Conservation (phyloP, 2,888 invertebrate species). For the Octonoba sinensis region DNA sequence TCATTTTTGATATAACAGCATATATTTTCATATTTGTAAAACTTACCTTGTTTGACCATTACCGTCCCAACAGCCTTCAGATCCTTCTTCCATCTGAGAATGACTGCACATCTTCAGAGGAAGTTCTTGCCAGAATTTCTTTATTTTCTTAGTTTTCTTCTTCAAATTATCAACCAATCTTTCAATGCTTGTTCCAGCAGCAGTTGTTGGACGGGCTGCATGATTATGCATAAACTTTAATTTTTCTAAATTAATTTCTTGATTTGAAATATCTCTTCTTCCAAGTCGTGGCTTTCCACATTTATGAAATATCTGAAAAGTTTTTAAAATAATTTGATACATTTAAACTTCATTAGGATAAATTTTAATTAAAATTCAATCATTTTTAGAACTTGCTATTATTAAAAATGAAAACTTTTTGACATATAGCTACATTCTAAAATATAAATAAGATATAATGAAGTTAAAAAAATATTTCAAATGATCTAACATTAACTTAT, state of each 20-base stretch:
- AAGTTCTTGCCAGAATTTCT: slow-evolving; percentile 87
- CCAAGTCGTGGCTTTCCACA: slow-evolving; percentile 68
- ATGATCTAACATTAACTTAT: no score
- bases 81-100: slow-evolving; percentile 71
- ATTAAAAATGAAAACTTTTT: no score
- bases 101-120: slow-evolving; percentile 85
- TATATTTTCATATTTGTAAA: no score
- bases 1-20: no score
- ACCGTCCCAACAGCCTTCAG: slow-evolving; percentile 86
- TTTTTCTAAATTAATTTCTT: slow-evolving; percentile 76
- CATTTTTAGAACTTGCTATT: no score
- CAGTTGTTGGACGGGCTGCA: slow-evolving; percentile 67
- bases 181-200: slow-evolving; percentile 78
- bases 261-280: slow-evolving; percentile 67
- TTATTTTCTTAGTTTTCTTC: slow-evolving; percentile 81
- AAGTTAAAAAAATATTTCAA: no score
- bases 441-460: no score
- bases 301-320: slow-evolving; percentile 64
- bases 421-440: no score
- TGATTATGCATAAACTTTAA: slow-evolving; percentile 73
- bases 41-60: slow-evolving; percentile 67
- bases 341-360: no score
- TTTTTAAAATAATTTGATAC: not conserved
- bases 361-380: no score
- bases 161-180: slow-evolving; percentile 87